Percentiles rank a stretch among this genome's conserved stretches.
These are phyloP conservation scores for Plagiodera versicolora DNA, from an alignment of 2,888 invertebrate genomes.

Conservation along the genomic window DNA sequence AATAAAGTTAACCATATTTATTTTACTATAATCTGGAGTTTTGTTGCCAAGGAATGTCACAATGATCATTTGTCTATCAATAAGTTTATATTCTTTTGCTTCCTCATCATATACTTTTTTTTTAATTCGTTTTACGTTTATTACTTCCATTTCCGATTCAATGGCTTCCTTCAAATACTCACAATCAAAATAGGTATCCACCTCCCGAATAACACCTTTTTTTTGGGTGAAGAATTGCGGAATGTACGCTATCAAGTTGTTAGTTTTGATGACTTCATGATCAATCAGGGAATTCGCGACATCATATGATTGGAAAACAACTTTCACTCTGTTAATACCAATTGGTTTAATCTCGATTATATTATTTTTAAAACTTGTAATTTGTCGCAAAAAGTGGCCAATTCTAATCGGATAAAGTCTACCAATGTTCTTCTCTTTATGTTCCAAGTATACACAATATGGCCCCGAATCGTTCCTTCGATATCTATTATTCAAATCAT, in stretches of 20 bases:
- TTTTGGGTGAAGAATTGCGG: slow-evolving; percentile 9
- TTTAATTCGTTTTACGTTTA: slow-evolving; percentile 5
- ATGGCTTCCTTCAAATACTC: not conserved
- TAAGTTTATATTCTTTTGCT: not conserved
- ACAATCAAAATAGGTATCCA: slow-evolving; percentile 3
- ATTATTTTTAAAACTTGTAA: not conserved
- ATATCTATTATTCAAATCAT: not conserved
- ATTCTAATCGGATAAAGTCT: slow-evolving; percentile 1
- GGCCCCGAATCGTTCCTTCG: not conserved
- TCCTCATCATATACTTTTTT: slow-evolving; percentile 1
- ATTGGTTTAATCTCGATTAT: slow-evolving; percentile 2
- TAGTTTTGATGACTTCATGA: slow-evolving; percentile 1
- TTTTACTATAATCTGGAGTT: slow-evolving; percentile 2
- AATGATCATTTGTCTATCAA: not conserved
- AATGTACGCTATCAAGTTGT: slow-evolving; percentile 8
- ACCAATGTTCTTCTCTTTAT: slow-evolving; percentile 3
- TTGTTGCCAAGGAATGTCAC: slow-evolving; percentile 3
- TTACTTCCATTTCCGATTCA: not conserved
- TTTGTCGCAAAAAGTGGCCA: not conserved
- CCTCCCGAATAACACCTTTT: slow-evolving; percentile 1
- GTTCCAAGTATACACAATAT: not conserved
- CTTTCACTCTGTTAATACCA: slow-evolving; percentile 1
- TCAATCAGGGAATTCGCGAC: slow-evolving; percentile 1
- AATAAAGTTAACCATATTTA: slow-evolving; percentile 9
- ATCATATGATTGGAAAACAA: slow-evolving; percentile 1